Evolutionary conservation across 2,888 invertebrate genomes (phyloP).

Genomic region (Ormyrus labotus): DNA sequence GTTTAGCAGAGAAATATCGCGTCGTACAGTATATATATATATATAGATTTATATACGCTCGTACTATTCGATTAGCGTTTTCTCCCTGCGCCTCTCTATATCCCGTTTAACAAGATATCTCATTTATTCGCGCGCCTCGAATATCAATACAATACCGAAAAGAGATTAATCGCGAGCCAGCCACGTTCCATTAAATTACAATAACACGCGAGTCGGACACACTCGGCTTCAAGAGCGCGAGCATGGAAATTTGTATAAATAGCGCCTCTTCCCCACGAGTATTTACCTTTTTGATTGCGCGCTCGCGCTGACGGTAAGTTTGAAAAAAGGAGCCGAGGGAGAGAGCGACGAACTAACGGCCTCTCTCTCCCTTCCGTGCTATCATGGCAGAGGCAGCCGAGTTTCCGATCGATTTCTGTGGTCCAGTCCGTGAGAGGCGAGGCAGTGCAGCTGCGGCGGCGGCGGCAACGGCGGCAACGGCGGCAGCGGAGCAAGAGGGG

Average conservation of each 20-base stretch:
- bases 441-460: constrained; percentile 26
- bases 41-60: background rate
- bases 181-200: constrained; percentile 50
- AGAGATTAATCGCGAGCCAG: constrained; percentile 49
- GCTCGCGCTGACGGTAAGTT: too few species aligned
- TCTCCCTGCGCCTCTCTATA: constrained; percentile 46
- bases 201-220: constrained; percentile 26
- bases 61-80: constrained; percentile 57
- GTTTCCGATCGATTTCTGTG: constrained; percentile 63
- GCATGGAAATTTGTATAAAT: constrained; percentile 33
- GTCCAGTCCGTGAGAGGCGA: constrained; percentile 55
- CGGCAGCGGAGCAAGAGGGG: constrained; percentile 9
- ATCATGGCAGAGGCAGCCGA: constrained; percentile 57
- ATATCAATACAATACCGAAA: constrained; percentile 51
- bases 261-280: constrained; percentile 9
- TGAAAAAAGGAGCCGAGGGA: background rate
- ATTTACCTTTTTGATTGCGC: too few species aligned
- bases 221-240: background rate
- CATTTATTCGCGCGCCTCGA: constrained; percentile 51
- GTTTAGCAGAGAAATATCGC: constrained; percentile 21
- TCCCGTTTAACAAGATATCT: constrained; percentile 51
- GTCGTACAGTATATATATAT: background rate
- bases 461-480: constrained; percentile 45
- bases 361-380: constrained; percentile 38
- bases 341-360: constrained; percentile 50